Evolutionary conservation across 23 tunicate species (phyloP).

Genomic region (Styela clava): DNA sequence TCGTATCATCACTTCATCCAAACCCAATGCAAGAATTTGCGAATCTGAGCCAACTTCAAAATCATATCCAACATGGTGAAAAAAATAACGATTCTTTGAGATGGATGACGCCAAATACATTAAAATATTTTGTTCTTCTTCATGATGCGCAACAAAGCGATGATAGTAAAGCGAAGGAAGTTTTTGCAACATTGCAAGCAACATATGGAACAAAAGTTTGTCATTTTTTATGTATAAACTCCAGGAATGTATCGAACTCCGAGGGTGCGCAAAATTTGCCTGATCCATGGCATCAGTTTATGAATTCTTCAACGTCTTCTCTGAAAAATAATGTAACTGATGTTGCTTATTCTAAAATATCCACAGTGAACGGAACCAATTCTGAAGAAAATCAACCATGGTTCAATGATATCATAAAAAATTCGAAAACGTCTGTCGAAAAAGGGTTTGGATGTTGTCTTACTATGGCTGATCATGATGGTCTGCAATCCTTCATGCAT

Average conservation of each 20-base stretch:
- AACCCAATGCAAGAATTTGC: slow-evolving; percentile 83
- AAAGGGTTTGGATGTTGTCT: slow-evolving; percentile 77
- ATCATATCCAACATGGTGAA: slow-evolving; percentile 69
- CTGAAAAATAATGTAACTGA: slow-evolving; percentile 19
- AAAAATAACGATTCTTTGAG: slow-evolving; percentile 19
- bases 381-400: slow-evolving; percentile 30
- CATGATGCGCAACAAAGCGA: slow-evolving; percentile 76
- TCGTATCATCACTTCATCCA: slow-evolving; percentile 87
- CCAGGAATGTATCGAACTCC: slow-evolving; percentile 22
- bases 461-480: slow-evolving; percentile 63
- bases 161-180: slow-evolving; percentile 46
- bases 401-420: slow-evolving; percentile 41
- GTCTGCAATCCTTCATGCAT: slow-evolving; percentile 47
- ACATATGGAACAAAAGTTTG: slow-evolving; percentile 61
- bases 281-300: slow-evolving; percentile 62
- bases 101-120: slow-evolving; percentile 96
- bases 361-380: background rate
- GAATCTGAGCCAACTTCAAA: slow-evolving; percentile 76
- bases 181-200: slow-evolving; percentile 56
- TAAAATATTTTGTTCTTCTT: slow-evolving; percentile 81
- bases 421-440: slow-evolving; percentile 24
- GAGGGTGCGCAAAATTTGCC: slow-evolving; percentile 46
- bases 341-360: background rate
- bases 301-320: slow-evolving; percentile 34
- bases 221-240: slow-evolving; percentile 63